These are phyloP conservation scores for Fratercula arctica DNA, from an alignment of 2,797 vertebrate genomes.

Conservation along the genomic window DNA sequence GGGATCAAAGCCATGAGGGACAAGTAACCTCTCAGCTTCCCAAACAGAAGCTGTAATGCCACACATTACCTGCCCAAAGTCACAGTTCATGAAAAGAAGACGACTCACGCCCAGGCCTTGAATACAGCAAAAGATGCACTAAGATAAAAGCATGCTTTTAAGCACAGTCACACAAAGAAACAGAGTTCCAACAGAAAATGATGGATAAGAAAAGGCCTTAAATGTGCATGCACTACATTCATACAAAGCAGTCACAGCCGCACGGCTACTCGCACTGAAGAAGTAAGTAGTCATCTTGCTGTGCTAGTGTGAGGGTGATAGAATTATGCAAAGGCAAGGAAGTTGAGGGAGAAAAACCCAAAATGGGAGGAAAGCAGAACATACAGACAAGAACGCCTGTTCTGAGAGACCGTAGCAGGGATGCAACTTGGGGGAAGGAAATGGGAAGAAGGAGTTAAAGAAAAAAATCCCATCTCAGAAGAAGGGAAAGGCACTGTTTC, in stretches of 20 bases:
- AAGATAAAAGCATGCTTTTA: not conserved
- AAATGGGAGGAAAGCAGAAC: not conserved
- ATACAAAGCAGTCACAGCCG: not conserved
- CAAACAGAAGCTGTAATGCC: not conserved
- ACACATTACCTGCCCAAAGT: not conserved
- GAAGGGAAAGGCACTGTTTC: conserved; percentile 14
- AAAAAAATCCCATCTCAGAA: not conserved
- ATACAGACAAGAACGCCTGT: not conserved
- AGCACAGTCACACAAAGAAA: not conserved
- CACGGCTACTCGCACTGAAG: not conserved
- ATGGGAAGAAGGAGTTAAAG: conserved; percentile 18
- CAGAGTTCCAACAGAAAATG: not conserved
- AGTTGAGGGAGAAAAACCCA: not conserved
- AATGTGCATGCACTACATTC: not conserved
- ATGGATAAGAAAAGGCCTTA: not conserved
- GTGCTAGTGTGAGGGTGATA: not conserved
- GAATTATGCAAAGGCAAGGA: not conserved
- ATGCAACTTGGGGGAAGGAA: not conserved
- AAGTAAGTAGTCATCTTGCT: not conserved
- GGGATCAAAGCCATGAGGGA: not conserved
- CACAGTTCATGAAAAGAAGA: not conserved
- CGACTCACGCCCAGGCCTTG: not conserved
- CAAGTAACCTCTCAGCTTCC: not conserved
- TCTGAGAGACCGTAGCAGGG: not conserved
- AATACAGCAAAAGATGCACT: not conserved